These are phyloP conservation scores for Volucella zonaria DNA, from an alignment of 2,888 invertebrate species.

Conservation along the genomic window DNA sequence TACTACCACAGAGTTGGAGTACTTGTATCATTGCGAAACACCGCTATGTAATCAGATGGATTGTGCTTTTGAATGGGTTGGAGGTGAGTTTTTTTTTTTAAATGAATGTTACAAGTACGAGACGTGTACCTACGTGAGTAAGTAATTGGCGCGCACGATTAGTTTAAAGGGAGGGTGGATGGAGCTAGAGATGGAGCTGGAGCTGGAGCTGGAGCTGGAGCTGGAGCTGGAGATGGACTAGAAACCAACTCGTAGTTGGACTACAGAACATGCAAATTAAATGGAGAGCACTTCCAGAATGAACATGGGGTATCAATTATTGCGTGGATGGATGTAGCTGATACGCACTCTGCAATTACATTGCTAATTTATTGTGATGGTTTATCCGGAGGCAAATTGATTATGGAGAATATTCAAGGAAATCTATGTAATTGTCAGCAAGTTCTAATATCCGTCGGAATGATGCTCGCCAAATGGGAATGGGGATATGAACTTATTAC, in stretches of 20 bases:
- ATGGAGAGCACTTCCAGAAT: constrained; percentile 20
- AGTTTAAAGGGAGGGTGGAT: constrained; percentile 43
- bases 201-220: not conserved
- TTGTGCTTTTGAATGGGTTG: constrained; percentile 30
- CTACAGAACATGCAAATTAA: constrained; percentile 62
- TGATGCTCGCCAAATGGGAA: not conserved
- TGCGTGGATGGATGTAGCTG: constrained; percentile 40
- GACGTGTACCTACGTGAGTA: constrained; percentile 66
- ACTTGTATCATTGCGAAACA: not conserved
- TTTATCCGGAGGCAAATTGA: constrained; percentile 42
- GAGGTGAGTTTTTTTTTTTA: constrained; percentile 41
- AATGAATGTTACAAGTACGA: too few species aligned
- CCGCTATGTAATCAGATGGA: constrained; percentile 62
- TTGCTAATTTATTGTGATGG: constrained; percentile 68
- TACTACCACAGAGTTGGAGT: constrained; percentile 10
- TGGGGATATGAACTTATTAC: not conserved
- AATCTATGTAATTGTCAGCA: constrained; percentile 28
- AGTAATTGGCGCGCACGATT: constrained; percentile 63
- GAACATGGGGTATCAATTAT: constrained; percentile 45
- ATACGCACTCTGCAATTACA: constrained; percentile 47
- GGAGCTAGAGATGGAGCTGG: constrained; percentile 16
- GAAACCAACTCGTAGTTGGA: too few species aligned
- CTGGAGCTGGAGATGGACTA: not conserved
- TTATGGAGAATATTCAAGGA: constrained; percentile 20
- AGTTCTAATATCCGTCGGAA: constrained; percentile 5